Evolutionary conservation across 2,113 vertebrate genomes (phyloP).

Genomic region (Urocitellus parryii): DNA sequence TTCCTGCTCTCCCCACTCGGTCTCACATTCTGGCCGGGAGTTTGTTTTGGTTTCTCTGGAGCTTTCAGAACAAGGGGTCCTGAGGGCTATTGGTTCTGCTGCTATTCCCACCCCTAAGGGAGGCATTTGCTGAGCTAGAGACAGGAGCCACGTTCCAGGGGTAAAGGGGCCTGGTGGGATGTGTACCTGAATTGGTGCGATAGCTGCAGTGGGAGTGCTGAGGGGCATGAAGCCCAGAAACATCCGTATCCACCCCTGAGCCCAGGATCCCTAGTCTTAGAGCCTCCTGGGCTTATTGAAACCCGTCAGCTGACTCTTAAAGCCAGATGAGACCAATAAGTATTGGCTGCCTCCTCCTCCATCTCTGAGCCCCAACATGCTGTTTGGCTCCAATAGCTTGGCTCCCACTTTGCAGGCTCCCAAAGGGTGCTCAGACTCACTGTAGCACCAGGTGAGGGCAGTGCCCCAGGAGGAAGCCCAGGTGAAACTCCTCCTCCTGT

Average conservation of each 20-base stretch:
- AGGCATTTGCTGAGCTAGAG: not conserved
- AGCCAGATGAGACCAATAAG: not conserved
- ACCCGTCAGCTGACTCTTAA: not conserved
- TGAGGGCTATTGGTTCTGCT: not conserved
- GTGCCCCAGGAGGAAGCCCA: not conserved
- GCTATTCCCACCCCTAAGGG: not conserved
- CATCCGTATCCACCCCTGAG: not conserved
- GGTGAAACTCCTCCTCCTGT: not conserved
- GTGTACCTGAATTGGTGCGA: not conserved
- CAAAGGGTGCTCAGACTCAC: not conserved
- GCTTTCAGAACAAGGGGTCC: slow-evolving; percentile 28
- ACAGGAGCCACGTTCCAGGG: slow-evolving; percentile 4
- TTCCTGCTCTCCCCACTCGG: not conserved
- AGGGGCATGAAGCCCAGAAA: not conserved
- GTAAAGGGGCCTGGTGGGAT: not conserved
- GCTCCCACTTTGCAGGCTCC: not conserved
- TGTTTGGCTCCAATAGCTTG: not conserved
- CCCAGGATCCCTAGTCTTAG: not conserved
- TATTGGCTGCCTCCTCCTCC: not conserved
- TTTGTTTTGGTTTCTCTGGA: slow-evolving; percentile 69
- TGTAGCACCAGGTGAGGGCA: fast-evolving
- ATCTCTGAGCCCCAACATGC: not conserved
- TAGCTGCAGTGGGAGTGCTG: too few species aligned
- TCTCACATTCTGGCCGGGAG: slow-evolving; percentile 22
- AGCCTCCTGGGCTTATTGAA: not conserved